phyloP scores from a whole-genome alignment of 1,140 invertebrate species.

The Cydia pomonella region DNA sequence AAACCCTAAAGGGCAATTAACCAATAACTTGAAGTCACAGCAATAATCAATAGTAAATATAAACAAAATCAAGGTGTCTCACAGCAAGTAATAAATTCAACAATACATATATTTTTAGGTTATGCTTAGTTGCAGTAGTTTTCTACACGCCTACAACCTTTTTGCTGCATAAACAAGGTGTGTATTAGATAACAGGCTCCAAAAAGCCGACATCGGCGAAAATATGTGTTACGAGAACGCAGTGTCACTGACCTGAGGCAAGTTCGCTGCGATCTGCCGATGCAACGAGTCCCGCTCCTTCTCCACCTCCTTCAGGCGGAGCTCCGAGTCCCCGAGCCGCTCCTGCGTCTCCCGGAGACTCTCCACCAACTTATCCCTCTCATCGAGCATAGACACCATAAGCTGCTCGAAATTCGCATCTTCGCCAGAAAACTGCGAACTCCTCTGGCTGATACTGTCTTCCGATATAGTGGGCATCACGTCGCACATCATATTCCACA shows the following conservation, averaged over 20 bases:
- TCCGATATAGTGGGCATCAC: slow-evolving; percentile 99
- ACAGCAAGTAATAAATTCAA: not conserved
- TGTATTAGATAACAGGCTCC: slow-evolving; percentile 5
- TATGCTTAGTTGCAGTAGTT: not conserved
- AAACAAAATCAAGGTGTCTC: not conserved
- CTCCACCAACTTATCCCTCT: slow-evolving; percentile 98
- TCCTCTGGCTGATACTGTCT: slow-evolving; percentile 95
- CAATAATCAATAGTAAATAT: slow-evolving; percentile 10
- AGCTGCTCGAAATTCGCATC: slow-evolving; percentile 99
- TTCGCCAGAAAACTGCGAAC: slow-evolving; percentile 95
- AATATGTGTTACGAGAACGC: slow-evolving; percentile 31
- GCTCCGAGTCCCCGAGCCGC: slow-evolving; percentile 91
- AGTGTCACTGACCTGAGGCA: slow-evolving; percentile 92
- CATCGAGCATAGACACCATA: slow-evolving; percentile 99
- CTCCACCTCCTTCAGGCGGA: slow-evolving; percentile 93
- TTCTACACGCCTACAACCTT: not conserved
- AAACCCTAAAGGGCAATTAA: not conserved
- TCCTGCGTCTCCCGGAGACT: slow-evolving; percentile 97
- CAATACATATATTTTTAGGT: slow-evolving; percentile 12
- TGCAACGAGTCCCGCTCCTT: slow-evolving; percentile 97
- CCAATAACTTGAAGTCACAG: not conserved
- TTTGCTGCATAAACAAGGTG: slow-evolving; percentile 3
- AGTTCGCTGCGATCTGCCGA: slow-evolving; percentile 95
- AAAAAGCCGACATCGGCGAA: slow-evolving; percentile 18
- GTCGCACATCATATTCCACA: slow-evolving; percentile 99